Percentiles rank a stretch among this genome's conserved stretches.
Conservation (phyloP, 2,113 vertebrate species). For the Cephalophus harveyi region DNA sequence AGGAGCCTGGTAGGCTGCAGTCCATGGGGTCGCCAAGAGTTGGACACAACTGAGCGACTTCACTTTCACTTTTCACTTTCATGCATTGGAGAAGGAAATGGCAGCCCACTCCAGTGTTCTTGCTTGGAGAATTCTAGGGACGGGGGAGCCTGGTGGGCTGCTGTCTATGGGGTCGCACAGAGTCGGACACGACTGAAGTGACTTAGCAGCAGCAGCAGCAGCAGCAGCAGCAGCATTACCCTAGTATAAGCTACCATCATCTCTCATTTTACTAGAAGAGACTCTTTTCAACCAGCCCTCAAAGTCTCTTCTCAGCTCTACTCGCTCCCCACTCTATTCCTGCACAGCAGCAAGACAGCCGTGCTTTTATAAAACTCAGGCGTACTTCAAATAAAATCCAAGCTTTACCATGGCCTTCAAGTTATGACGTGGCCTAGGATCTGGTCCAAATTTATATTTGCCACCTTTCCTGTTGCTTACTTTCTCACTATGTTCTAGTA, state of each 20-base stretch:
- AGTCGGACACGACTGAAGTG: too few species aligned
- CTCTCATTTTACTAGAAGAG: background rate
- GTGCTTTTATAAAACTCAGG: background rate
- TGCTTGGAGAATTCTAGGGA: too few species aligned
- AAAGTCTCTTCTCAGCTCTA: background rate
- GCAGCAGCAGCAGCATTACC: background rate
- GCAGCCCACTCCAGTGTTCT: too few species aligned
- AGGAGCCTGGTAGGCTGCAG: too few species aligned
- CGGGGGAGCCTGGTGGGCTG: too few species aligned
- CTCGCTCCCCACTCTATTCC: background rate
- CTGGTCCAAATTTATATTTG: background rate
- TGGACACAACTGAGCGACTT: too few species aligned
- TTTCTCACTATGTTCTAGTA: background rate
- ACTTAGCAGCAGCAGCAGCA: too few species aligned
- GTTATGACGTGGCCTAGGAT: background rate
- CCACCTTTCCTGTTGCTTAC: background rate
- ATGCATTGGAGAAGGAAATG: too few species aligned
- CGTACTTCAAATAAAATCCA: background rate
- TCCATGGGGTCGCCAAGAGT: too few species aligned
- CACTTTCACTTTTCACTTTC: too few species aligned
- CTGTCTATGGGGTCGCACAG: too few species aligned
- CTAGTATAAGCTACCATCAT: background rate
- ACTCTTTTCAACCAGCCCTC: background rate
- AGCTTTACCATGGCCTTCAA: background rate
- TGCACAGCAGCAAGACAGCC: background rate